Conservation (phyloP, 30 jellyfish, hydroid and myxozoan species). For the Hydractinia echinata region DNA sequence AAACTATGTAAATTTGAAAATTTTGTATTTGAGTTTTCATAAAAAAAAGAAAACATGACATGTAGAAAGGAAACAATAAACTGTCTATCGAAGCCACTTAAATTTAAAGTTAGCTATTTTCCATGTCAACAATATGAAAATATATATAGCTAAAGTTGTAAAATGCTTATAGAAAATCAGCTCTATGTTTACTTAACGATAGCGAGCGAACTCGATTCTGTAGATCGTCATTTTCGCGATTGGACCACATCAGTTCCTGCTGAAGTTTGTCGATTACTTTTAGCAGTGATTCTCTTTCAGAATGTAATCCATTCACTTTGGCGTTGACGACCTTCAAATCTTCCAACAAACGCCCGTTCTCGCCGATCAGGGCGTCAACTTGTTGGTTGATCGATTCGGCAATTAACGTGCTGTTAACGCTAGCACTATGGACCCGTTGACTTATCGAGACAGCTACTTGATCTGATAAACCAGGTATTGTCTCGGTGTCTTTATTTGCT, state of each 20-base stretch:
- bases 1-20: no score
- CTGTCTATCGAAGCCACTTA: not conserved
- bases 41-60: not conserved
- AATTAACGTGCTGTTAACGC: slow-evolving; percentile 33
- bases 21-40: not conserved
- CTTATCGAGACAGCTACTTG: not conserved
- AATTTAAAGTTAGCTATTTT: not conserved
- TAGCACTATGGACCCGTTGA: slow-evolving; percentile 1
- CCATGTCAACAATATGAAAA: not conserved
- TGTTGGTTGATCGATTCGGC: slow-evolving; percentile 43
- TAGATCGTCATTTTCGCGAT: slow-evolving; percentile 73
- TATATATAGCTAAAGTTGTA: not conserved
- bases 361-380: slow-evolving; percentile 38
- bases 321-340: slow-evolving; percentile 82
- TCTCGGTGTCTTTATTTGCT: not conserved
- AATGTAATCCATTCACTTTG: slow-evolving; percentile 68
- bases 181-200: slow-evolving; percentile 1
- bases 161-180: not conserved
- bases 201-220: slow-evolving; percentile 43
- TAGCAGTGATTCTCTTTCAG: slow-evolving; percentile 77
- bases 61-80: not conserved
- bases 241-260: slow-evolving; percentile 92
- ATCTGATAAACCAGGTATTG: not conserved
- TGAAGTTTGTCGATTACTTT: slow-evolving; percentile 90
- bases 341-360: slow-evolving; percentile 52